Evolutionary conservation across 2,113 vertebrate species (phyloP).

Genomic region (Lepisosteus osseus): DNA sequence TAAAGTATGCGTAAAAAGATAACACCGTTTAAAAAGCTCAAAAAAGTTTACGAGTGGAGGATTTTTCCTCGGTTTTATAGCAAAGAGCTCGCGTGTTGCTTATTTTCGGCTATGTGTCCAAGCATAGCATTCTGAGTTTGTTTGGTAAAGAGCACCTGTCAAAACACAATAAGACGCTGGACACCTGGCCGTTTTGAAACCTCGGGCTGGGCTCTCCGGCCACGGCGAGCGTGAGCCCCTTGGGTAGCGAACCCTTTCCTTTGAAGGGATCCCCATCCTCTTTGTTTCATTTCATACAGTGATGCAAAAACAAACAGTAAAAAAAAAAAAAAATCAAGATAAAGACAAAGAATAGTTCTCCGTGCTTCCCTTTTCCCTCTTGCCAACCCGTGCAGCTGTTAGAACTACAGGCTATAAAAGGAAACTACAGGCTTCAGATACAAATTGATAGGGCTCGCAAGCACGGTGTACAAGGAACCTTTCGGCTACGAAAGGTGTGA

Average conservation of each 20-base stretch:
- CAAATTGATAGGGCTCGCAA: slow-evolving; percentile 63
- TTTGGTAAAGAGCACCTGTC: slow-evolving; percentile 75
- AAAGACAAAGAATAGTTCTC: slow-evolving; percentile 40
- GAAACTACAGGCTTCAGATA: slow-evolving; percentile 41
- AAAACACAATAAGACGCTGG: slow-evolving; percentile 77
- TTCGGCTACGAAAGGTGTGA: slow-evolving; percentile 52
- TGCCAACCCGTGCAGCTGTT: not conserved
- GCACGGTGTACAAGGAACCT: slow-evolving; percentile 43
- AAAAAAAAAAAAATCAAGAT: slow-evolving; percentile 70
- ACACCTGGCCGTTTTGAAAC: slow-evolving; percentile 68
- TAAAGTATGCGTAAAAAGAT: too few species aligned
- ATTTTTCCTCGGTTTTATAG: too few species aligned
- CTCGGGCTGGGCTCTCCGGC: slow-evolving; percentile 70
- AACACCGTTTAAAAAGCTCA: too few species aligned
- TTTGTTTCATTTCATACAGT: slow-evolving; percentile 74
- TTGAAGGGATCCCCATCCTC: slow-evolving; percentile 66
- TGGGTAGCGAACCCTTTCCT: slow-evolving; percentile 66
- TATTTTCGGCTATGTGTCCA: too few species aligned
- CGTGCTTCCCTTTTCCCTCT: too few species aligned
- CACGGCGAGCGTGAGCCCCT: slow-evolving; percentile 47
- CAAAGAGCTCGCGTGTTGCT: too few species aligned
- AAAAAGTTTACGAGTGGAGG: too few species aligned
- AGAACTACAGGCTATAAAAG: slow-evolving; percentile 29
- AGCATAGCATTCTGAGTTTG: not conserved
- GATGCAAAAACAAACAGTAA: slow-evolving; percentile 68